These are phyloP conservation scores for Anthrax anthrax DNA, from an alignment of 2,888 invertebrate species.

Conservation along the genomic window DNA sequence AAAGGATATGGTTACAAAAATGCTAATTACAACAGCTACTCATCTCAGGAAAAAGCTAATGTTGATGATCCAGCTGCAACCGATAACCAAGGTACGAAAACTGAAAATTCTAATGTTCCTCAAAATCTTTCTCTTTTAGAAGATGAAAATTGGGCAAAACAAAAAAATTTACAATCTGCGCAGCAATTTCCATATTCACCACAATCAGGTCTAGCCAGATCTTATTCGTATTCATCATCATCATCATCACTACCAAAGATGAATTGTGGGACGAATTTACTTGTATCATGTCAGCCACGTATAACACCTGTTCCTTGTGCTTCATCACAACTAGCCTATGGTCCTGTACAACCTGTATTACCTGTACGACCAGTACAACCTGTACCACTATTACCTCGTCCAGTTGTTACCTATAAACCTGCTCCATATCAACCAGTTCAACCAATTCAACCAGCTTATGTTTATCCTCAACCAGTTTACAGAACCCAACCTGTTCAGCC, in stretches of 20 bases:
- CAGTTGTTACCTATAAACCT: not conserved
- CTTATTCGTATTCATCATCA: not conserved
- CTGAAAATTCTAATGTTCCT: too few relatives aligned
- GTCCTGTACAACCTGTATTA: not conserved
- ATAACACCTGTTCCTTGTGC: slow-evolving; percentile 8
- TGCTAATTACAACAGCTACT: not conserved
- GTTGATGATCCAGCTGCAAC: too few relatives aligned
- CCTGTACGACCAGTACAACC: not conserved
- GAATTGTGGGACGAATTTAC: slow-evolving; percentile 7
- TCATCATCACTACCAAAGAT: slow-evolving; percentile 3
- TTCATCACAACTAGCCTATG: not conserved
- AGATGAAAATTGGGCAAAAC: too few relatives aligned
- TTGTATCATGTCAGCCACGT: slow-evolving; percentile 6
- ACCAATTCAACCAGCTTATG: not conserved
- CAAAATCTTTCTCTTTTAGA: too few relatives aligned
- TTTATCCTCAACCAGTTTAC: not conserved
- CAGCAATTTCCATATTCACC: not conserved
- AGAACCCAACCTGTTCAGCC: not conserved
- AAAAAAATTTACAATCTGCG: not conserved
- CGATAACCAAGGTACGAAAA: too few relatives aligned
- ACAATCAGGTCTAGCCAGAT: not conserved
- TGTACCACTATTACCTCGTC: not conserved
- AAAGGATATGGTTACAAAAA: not conserved
- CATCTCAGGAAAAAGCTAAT: too few relatives aligned
- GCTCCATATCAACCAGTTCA: not conserved